A percentile compares a stretch with the other conserved stretches of the same genome.
Evolutionary conservation across 2,797 vertebrate species (phyloP).

Genomic region (Centropyge bicolor): DNA sequence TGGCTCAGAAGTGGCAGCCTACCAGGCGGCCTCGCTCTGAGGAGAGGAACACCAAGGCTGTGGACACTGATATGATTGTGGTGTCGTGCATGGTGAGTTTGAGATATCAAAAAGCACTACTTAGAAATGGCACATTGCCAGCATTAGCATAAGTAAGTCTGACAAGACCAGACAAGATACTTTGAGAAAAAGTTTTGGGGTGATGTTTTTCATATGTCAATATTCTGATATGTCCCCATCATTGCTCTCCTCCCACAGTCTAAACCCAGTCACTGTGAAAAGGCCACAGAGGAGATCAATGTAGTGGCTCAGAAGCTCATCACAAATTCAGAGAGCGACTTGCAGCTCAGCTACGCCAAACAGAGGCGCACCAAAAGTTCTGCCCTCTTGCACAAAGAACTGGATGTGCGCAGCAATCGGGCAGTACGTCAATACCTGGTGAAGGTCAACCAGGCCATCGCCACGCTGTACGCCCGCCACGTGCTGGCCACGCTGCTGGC

Average conservation of each 20-base stretch:
- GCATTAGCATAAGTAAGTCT: not conserved
- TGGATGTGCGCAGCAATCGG: conserved; percentile 93
- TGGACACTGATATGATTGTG: conserved; percentile 97
- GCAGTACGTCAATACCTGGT: conserved; percentile 93
- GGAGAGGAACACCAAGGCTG: conserved; percentile 92
- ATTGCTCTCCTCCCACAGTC: conserved; percentile 80
- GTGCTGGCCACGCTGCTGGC: conserved; percentile 93
- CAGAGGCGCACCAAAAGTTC: conserved; percentile 96
- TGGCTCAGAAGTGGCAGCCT: conserved; percentile 97
- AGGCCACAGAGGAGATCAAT: conserved; percentile 93
- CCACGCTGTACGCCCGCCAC: conserved; percentile 95
- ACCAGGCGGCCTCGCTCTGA: conserved; percentile 87
- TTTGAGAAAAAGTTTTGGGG: not conserved
- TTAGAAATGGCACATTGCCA: not conserved
- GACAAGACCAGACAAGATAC: not conserved
- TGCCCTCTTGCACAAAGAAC: conserved; percentile 94
- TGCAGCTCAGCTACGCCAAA: conserved; percentile 96
- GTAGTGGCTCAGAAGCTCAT: conserved; percentile 96
- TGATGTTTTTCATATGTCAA: not conserved
- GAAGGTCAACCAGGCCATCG: conserved; percentile 95
- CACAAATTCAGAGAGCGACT: conserved; percentile 94
- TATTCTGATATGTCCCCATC: not conserved
- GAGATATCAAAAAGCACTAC: not conserved
- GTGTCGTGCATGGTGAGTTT: conserved; percentile 90
- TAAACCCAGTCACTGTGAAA: conserved; percentile 91